Evolutionary conservation across 1,140 invertebrate species (phyloP), one percentile per base, ranked within the genome.

Genomic region (Propsilocerus akamusi): DNA sequence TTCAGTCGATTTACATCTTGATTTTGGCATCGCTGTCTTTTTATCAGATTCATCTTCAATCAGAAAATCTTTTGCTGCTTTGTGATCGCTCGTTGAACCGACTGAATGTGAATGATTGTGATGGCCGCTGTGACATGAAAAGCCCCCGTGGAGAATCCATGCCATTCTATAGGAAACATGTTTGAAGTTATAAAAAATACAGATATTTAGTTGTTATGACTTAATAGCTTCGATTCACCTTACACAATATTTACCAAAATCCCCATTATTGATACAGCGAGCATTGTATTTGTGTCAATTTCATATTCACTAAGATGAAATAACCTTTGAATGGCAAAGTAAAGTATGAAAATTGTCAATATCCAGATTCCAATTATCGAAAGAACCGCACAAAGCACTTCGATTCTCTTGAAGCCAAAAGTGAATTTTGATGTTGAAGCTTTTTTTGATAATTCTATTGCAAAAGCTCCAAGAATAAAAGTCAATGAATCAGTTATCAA

Each of bases 231-330:
- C n/a, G n/a, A n/a, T n/a, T n/a, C n/a, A n/a, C 75, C 80, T 77
- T 69, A 90, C 78, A 89, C 67, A 22, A 94, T 69, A 69, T 95
- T 95, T 56, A 94, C 81, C 34, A 68, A 65, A 49, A 95, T 81
- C 1, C 88, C 90, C 56, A 86, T 72, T 11, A 73, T 78, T 10
- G 89, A 82, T 17, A 90, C 89, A 37, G 86, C 73, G 60, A 94
- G 73, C 91, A 95, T 95, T 47, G 86, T 78, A 58, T 77, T 70
- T 1, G 82, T 80, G 58, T 93, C 71, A 25, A 95, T 82, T 58
- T 82, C 73, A 68, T 85, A 93, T 52, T 85, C 72, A 47, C 76
- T 70, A 10, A 72, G n/a, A n/a, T n/a, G 71, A 49, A 81, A 73
- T 17, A 94, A 67, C 37, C 91, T 71, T 53, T 76, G 59, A 6